phyloP scores from a whole-genome alignment of 2,113 vertebrate genomes.

The Gymnocephalus cernua region DNA sequence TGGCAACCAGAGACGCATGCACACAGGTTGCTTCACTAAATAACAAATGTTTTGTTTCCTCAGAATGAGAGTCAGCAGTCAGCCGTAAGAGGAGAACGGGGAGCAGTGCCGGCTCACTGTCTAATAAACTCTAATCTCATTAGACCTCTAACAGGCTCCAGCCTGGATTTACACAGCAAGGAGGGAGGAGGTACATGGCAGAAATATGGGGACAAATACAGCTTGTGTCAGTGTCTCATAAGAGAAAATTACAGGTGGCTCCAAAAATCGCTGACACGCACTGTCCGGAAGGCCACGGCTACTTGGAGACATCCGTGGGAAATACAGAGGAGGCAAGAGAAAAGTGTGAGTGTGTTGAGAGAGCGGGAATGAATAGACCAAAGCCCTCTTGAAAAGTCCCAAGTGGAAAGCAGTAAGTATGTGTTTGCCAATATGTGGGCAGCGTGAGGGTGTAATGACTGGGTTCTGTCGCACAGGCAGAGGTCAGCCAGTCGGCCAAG shows the following conservation, averaged over 20 bases:
- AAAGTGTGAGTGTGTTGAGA: constrained; percentile 55
- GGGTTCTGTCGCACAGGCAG: constrained; percentile 72
- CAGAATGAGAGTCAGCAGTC: constrained; percentile 67
- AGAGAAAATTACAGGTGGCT: constrained; percentile 65
- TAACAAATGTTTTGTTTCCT: constrained; percentile 54
- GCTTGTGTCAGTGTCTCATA: constrained; percentile 44
- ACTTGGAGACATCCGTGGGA: constrained; percentile 61
- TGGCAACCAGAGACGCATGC: constrained; percentile 10
- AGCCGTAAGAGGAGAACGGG: constrained; percentile 54
- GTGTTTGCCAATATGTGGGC: constrained; percentile 70
- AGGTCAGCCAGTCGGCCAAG: constrained; percentile 75
- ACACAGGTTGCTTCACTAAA: constrained; percentile 10
- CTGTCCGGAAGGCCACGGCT: constrained; percentile 54
- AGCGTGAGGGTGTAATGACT: constrained; percentile 79
- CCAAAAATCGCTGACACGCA: constrained; percentile 35
- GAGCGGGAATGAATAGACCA: constrained; percentile 53
- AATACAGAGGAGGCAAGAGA: constrained; percentile 61
- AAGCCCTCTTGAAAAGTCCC: constrained; percentile 56
- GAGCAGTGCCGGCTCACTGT: constrained; percentile 61
- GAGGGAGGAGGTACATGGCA: constrained; percentile 35
- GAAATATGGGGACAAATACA: constrained; percentile 44
- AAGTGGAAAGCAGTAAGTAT: constrained; percentile 63
- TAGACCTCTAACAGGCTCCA: constrained; percentile 71
- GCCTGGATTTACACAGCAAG: constrained; percentile 56
- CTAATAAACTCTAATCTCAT: constrained; percentile 79